Evolutionary conservation across 2,113 vertebrate species (phyloP).

Genomic region (Calypte anna): DNA sequence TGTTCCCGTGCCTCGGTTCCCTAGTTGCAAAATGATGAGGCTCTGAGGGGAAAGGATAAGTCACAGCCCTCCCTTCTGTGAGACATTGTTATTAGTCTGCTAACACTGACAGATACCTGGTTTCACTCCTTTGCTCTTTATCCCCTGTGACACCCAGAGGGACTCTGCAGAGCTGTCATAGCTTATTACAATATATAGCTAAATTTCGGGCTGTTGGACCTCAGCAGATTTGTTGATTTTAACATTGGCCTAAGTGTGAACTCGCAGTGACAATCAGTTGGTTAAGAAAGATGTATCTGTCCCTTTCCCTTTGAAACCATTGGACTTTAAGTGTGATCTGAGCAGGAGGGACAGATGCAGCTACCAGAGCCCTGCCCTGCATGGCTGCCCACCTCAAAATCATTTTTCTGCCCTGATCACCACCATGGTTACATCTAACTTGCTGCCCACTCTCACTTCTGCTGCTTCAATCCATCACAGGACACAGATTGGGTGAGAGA

Average conservation of each 20-base stretch:
- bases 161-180: not conserved
- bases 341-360: not conserved
- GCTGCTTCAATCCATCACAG: no score
- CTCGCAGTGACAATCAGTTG: not conserved
- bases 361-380: fast-evolving
- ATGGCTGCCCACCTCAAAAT: not conserved
- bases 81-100: not conserved
- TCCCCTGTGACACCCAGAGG: not conserved
- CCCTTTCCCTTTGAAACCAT: not conserved
- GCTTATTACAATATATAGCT: not conserved
- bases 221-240: not conserved
- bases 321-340: not conserved
- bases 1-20: fast-evolving
- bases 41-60: not conserved
- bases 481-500: fast-evolving
- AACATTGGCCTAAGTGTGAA: not conserved
- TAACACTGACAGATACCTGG: not conserved
- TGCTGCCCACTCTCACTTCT: not conserved
- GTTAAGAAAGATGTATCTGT: not conserved
- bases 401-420: not conserved
- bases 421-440: fast-evolving
- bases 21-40: not conserved
- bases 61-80: not conserved
- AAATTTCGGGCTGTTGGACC: not conserved
- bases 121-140: not conserved